phyloP scores from a whole-genome alignment of 2,888 invertebrate genomes.

The Tolmerus cingulatus region DNA sequence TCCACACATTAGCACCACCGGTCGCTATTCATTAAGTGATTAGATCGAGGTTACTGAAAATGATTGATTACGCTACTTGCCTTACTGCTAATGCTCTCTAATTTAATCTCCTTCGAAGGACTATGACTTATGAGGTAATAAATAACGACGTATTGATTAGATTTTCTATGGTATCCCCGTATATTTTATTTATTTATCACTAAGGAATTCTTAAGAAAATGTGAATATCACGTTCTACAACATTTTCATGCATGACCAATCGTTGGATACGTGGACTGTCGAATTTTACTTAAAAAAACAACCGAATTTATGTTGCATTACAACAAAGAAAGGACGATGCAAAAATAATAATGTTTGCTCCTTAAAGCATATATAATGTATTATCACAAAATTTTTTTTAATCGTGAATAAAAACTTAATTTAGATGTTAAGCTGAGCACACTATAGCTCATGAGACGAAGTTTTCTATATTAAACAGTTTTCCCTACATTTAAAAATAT shows the following conservation, averaged over 20 bases:
- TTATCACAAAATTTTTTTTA: too few relatives aligned
- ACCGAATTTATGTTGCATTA: neutral
- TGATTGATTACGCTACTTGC: neutral
- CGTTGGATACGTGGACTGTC: neutral
- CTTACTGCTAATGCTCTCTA: neutral
- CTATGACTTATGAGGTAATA: neutral
- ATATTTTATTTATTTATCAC: neutral
- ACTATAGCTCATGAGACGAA: too few relatives aligned
- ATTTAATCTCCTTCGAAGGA: neutral
- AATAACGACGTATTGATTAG: neutral
- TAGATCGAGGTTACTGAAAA: neutral
- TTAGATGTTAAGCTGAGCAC: too few relatives aligned
- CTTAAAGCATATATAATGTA: too few relatives aligned
- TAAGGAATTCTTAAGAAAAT: too few relatives aligned
- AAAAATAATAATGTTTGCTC: too few relatives aligned
- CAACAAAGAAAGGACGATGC: too few relatives aligned
- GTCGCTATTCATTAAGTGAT: neutral
- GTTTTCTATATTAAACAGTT: too few relatives aligned
- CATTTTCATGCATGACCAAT: neutral
- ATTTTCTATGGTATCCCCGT: neutral
- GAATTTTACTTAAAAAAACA: neutral
- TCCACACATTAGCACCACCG: neutral
- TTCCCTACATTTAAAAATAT: too few relatives aligned
- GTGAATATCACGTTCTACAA: too few relatives aligned
- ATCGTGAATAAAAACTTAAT: too few relatives aligned